A percentile compares a stretch with the other conserved stretches of the same genome.
Evolutionary conservation across 2,113 vertebrate genomes (phyloP).

Genomic region (Callaeas wilsoni): DNA sequence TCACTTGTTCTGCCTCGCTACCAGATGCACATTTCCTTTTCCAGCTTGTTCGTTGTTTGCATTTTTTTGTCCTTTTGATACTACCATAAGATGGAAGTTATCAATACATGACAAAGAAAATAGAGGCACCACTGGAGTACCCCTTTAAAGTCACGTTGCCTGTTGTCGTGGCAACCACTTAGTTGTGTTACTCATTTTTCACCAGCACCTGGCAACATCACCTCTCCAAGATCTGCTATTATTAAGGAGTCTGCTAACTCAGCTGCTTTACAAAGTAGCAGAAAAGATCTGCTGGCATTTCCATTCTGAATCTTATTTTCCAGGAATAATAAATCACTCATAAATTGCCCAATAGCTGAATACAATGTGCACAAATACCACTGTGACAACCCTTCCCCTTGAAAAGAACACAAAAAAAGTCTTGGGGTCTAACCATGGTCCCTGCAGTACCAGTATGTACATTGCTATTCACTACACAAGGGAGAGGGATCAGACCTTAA

Average conservation of each 20-base stretch:
- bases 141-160: not conserved
- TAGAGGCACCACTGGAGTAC: not conserved
- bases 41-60: not conserved
- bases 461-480: not conserved
- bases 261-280: not conserved
- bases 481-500: not conserved
- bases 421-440: not conserved
- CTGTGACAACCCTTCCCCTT: not conserved
- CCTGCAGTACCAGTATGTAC: not conserved
- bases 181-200: constrained; percentile 8
- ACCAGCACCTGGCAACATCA: not conserved
- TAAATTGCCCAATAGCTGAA: not conserved
- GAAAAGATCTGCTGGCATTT: not conserved
- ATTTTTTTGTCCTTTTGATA: not conserved
- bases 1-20: not conserved
- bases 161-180: constrained; percentile 55
- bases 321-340: not conserved
- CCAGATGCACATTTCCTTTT: not conserved
- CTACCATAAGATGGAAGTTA: constrained; percentile 5
- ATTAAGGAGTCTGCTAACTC: not conserved
- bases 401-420: not conserved
- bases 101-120: not conserved
- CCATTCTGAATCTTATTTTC: not conserved
- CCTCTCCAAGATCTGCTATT: constrained; percentile 12
- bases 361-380: not conserved